Percentiles rank a stretch among this genome's conserved stretches.
These are phyloP conservation scores for Thamnaconus septentrionalis DNA, from an alignment of 2,113 vertebrate species.

Conservation along the genomic window DNA sequence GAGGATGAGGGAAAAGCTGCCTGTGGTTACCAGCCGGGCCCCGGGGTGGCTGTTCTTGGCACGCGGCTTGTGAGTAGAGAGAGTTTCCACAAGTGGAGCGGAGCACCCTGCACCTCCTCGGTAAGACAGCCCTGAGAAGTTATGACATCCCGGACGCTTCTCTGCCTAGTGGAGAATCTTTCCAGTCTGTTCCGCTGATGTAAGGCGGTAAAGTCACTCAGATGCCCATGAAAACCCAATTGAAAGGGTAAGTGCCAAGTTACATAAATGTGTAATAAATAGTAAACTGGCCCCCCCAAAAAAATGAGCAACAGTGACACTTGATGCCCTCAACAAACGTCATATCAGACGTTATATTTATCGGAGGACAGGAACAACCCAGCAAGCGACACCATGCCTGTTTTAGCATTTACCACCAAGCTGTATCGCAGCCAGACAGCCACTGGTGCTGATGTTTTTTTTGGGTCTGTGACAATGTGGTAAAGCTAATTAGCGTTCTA, in stretches of 20 bases:
- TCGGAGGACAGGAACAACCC: no score
- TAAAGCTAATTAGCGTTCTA: no score
- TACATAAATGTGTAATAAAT: neutral
- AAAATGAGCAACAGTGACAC: no score
- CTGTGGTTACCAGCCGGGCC: constrained; percentile 45
- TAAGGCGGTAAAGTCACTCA: no score
- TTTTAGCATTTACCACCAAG: constrained; percentile 5
- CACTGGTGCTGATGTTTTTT: no score
- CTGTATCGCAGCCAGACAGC: constrained; percentile 28
- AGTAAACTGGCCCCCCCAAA: neutral
- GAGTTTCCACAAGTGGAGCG: constrained; percentile 57
- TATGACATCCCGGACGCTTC: constrained; percentile 41
- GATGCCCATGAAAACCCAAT: no score
- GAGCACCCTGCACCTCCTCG: constrained; percentile 37
- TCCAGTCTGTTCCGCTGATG: no score
- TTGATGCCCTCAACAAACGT: no score
- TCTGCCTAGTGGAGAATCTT: constrained; percentile 9
- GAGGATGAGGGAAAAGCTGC: constrained; percentile 54
- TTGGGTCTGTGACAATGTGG: no score
- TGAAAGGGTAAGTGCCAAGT: no score
- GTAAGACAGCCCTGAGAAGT: constrained; percentile 35
- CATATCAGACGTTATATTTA: no score
- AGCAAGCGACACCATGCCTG: constrained; percentile 27
- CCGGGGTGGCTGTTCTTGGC: constrained; percentile 56
- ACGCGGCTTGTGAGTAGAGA: constrained; percentile 19